A percentile compares a stretch with the other conserved stretches of the same genome.
phyloP scores from a whole-genome alignment of 2,888 invertebrate genomes.

The Cheilosia pagana region DNA sequence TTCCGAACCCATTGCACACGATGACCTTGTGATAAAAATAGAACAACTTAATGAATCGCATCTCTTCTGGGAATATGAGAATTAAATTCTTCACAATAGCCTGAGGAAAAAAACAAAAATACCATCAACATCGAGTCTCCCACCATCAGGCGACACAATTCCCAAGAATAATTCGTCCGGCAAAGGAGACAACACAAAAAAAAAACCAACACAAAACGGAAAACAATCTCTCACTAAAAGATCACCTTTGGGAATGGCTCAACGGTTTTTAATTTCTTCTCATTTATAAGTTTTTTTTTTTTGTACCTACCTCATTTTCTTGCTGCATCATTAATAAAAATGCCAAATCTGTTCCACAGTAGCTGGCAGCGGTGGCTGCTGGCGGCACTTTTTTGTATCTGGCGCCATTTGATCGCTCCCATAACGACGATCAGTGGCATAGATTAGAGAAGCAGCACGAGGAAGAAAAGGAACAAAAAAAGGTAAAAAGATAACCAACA shows the following conservation, averaged over 20 bases:
- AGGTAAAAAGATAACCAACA: constrained; percentile 39
- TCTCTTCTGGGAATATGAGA: constrained; percentile 60
- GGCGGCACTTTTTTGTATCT: constrained; percentile 75
- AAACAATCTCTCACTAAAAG: constrained; percentile 62
- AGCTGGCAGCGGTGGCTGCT: constrained; percentile 70
- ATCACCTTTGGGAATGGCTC: constrained; percentile 68
- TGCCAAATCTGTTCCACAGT: constrained; percentile 74
- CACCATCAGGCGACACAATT: constrained; percentile 74
- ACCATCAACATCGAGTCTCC: constrained; percentile 43
- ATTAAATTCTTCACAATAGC: constrained; percentile 40
- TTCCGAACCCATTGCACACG: constrained; percentile 6
- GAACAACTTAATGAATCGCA: constrained; percentile 38
- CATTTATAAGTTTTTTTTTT: constrained; percentile 26
- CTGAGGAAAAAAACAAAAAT: constrained; percentile 17
- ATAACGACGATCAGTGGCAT: constrained; percentile 74
- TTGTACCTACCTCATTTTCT: constrained; percentile 16
- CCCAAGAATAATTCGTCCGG: constrained; percentile 58
- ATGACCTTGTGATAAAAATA: constrained; percentile 69
- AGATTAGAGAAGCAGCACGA: constrained; percentile 69
- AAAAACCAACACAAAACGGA: constrained; percentile 12
- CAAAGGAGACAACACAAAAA: constrained; percentile 16
- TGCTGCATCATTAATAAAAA: constrained; percentile 74
- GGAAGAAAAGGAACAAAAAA: constrained; percentile 4
- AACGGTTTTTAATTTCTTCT: constrained; percentile 58
- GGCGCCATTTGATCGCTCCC: constrained; percentile 75